Base-by-base conservation (phyloP, 2,888 invertebrate species). In the Diplazon laetatorius region DNA sequence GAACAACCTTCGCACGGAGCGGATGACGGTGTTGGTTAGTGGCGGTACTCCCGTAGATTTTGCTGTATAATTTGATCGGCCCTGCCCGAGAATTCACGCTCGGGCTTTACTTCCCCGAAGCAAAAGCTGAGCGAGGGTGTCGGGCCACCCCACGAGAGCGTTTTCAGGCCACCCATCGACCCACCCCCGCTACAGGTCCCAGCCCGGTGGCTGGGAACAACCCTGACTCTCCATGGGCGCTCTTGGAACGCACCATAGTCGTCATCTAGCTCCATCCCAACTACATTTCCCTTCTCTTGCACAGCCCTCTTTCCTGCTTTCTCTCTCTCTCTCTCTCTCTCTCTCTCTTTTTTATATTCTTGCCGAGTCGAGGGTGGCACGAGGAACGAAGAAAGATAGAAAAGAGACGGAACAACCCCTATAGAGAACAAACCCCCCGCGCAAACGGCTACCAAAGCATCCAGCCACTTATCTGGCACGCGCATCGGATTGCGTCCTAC, bases 401-500 rank as follows among this genome's bases (percentile, higher is more conserved):
- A 78, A 44, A 75, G 60, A 68, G 68, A 63, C 50, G 46, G 71
- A 68, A 48, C 68, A 57, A n/a, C 57, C 70, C 65, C 48, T 65
- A 55, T 65, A 50, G 57, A 42, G 30, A 55, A 68, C 55, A 52
- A 75, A n/a, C n/a, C n/a, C n/a, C n/a, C n/a, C n/a, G n/a, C n/a
- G 70, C 37, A 76, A 66, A 66, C 82, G 80, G 84, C 85, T 83
- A 69, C 75, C 57, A 86, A 89, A 87, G 89, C 89, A 90, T 89
- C n/a, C 89, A 87, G 87, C 88, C 86, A 89, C 89, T 91, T 91
- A 91, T 91, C 91, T 91, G 90, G 90, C 91, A 91, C 91, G 91
- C 91, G 91, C 90, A 91, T 91, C 91, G 90, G 90, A 91, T 91
- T 91, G 90, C 89, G 90, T 89, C 86, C n/a, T n/a, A n/a, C n/a